Evolutionary conservation across 2,113 vertebrate genomes (phyloP), one percentile per base, ranked within the genome.

Genomic region (Arenaria interpres): DNA sequence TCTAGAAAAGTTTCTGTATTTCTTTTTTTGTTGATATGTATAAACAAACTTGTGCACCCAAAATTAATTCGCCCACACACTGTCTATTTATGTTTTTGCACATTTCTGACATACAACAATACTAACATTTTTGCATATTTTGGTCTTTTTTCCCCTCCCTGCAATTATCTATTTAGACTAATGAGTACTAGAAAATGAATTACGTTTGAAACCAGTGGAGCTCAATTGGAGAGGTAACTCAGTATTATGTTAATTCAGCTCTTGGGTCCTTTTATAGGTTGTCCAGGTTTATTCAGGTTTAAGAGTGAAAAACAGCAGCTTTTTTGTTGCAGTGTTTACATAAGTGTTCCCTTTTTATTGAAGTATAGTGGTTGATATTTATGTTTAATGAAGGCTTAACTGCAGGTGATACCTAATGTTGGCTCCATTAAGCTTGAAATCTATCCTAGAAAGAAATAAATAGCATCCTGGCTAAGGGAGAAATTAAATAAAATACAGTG

Each of bases 221-320:
- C 62, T 95, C 60, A 88, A 59, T 53, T 80, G 20, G 10, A 3
- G 8, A 81, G 3, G 7, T 90, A 71, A 69, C 62, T 96, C 67
- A 96, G 18, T 91, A 83, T 80, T 93, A 96, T 85, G 89, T 33
- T 96, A 97, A 96, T 97, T 95, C 63, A 76, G 23, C 48, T 67
- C 75, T 95, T 71, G 64, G 24, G 63, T 60, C 43, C 57, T 93
- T 97, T 91, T 89, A 67, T 91, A 63, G 92, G 35, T 89, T 79
- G 39, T 80, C 39, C 66, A 87, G 54, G 45, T 86, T 77, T 75
- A 86, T 87, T 95, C 74, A 95, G 43, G 63, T 93, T 96, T 90
- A 95, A 90, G 68, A 97, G 48, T 79, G 83, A 84, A 81, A 41
- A 46, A 60, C 23, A 68, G 51, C 96, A 94, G 56, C 19, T 95